These are phyloP conservation scores for Dissostichus mawsoni DNA, from an alignment of 2,113 vertebrate genomes.

Conservation along the genomic window DNA sequence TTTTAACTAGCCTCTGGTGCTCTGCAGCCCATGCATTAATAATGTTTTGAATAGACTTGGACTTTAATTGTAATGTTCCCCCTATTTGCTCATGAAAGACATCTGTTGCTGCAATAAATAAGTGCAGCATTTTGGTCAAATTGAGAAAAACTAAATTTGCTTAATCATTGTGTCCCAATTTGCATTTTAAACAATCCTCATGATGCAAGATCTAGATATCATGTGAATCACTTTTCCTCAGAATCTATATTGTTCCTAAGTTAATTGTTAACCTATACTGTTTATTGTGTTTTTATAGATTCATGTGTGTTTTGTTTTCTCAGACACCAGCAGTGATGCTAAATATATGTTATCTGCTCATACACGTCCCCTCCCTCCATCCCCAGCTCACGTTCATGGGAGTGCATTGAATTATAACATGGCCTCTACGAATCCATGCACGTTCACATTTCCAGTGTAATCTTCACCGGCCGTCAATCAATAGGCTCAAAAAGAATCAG, in stretches of 20 bases:
- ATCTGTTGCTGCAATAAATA: slow-evolving; percentile 6
- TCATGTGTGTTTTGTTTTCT: background rate
- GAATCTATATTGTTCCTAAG: background rate
- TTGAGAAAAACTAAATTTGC: background rate
- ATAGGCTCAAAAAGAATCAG: slow-evolving; percentile 17
- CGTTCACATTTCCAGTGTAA: slow-evolving; percentile 41
- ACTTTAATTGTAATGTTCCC: background rate
- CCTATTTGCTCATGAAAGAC: background rate
- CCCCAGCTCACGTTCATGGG: slow-evolving; percentile 3
- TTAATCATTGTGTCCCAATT: background rate
- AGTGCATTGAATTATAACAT: slow-evolving; percentile 34
- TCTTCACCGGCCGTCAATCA: slow-evolving; percentile 39
- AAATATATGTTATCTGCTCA: background rate
- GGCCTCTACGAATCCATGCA: slow-evolving; percentile 41
- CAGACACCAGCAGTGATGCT: background rate
- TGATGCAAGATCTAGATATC: background rate
- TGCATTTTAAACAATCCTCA: background rate
- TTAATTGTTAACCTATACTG: background rate
- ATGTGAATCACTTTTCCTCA: background rate
- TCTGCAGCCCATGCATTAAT: background rate
- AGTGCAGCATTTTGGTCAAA: background rate
- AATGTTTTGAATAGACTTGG: background rate
- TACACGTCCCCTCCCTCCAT: background rate
- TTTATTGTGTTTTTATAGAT: background rate
- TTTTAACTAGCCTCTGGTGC: background rate